Evolutionary conservation across 1,140 invertebrate genomes (phyloP).

Genomic region (Telenomus remus): DNA sequence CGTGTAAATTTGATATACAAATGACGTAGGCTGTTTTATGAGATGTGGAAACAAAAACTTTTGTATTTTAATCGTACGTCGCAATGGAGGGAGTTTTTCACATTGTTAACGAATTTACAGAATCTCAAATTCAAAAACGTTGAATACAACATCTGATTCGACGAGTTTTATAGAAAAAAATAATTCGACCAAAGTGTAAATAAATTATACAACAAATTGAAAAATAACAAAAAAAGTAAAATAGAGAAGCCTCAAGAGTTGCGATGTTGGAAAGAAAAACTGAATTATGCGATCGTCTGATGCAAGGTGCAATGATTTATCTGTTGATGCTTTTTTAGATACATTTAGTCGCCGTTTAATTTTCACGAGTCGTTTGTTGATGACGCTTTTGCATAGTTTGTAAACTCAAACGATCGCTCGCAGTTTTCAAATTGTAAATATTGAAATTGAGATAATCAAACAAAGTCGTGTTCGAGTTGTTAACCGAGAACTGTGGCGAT

Average conservation of each 20-base stretch:
- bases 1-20: conserved; percentile 49
- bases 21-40: conserved; percentile 25
- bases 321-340: conserved; percentile 31
- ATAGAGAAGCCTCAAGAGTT: not conserved
- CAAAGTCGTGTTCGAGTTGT: too few species aligned
- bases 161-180: too few species aligned
- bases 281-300: not conserved
- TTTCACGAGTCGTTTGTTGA: conserved; percentile 28
- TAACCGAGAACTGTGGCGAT: too few species aligned
- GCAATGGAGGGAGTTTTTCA: not conserved
- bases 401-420: not conserved
- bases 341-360: conserved; percentile 30
- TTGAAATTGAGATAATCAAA: too few species aligned
- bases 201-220: too few species aligned
- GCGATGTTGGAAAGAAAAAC: conserved; percentile 2
- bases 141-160: too few species aligned
- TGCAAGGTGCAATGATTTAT: conserved; percentile 23
- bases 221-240: too few species aligned
- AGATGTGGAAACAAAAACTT: conserved; percentile 18
- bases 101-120: conserved; percentile 3
- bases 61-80: conserved; percentile 23
- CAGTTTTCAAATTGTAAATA: not conserved
- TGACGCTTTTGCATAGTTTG: conserved; percentile 14
- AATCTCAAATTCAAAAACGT: not conserved
- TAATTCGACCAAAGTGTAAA: too few species aligned